Evolutionary conservation across 2,797 vertebrate species (phyloP).

Genomic region (Danio choprae): DNA sequence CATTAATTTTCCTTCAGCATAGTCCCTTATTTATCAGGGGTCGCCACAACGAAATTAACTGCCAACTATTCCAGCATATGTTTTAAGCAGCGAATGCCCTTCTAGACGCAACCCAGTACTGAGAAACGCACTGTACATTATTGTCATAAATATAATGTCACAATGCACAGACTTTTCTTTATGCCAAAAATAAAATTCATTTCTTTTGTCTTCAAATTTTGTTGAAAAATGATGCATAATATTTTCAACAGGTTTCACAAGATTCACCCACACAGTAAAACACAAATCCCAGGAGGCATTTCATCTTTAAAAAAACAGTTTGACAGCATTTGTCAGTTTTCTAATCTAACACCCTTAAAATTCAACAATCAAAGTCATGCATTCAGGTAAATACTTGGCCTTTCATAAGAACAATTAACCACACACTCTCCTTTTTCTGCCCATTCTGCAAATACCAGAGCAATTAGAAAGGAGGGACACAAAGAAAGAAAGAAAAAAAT

Average conservation of each 20-base stretch:
- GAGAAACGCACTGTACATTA: too few species aligned
- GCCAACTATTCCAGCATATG: too few species aligned
- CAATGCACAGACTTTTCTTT: background rate
- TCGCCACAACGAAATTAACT: too few species aligned
- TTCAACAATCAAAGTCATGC: constrained; percentile 16
- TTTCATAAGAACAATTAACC: constrained; percentile 7
- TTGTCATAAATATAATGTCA: background rate
- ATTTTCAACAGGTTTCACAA: background rate
- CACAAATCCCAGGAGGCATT: background rate
- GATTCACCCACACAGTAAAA: constrained; percentile 24
- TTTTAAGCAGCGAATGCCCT: too few species aligned
- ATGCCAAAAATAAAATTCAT: background rate
- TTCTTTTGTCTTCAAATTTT: background rate
- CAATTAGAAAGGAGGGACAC: constrained; percentile 44
- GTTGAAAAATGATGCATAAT: constrained; percentile 7
- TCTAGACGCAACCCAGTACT: too few species aligned
- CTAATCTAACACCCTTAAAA: constrained; percentile 6
- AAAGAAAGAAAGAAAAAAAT: background rate
- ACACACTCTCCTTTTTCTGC: background rate
- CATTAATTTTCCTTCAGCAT: too few species aligned
- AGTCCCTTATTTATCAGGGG: too few species aligned
- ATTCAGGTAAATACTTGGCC: constrained; percentile 25
- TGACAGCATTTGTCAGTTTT: constrained; percentile 5
- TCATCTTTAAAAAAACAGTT: background rate
- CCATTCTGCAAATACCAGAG: constrained; percentile 56